A percentile compares a stretch with the other conserved stretches of the same genome.
phyloP scores from a whole-genome alignment of 2,888 invertebrate genomes.

The Drosophila neoperkinsi region DNA sequence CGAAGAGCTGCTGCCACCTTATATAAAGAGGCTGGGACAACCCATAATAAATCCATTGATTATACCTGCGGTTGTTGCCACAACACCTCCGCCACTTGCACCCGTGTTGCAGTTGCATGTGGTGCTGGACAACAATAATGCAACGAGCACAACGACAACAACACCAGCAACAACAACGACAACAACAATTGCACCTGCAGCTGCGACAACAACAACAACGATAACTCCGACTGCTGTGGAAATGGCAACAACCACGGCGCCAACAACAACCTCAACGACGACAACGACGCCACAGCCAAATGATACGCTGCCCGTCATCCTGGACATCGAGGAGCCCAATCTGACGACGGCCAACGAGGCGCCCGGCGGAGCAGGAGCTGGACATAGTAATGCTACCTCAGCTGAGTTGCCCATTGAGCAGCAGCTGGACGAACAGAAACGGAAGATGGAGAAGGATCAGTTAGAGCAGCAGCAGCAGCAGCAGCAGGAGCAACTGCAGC shows the following conservation, averaged over 20 bases:
- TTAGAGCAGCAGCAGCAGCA: conserved; percentile 23
- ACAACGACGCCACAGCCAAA: conserved; percentile 66
- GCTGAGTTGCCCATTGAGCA: conserved; percentile 29
- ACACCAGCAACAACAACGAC: conserved; percentile 51
- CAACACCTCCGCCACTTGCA: conserved; percentile 26
- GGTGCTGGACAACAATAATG: conserved; percentile 42
- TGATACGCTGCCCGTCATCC: conserved; percentile 68
- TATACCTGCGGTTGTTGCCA: conserved; percentile 34
- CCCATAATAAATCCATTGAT: conserved; percentile 74
- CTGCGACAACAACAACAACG: background rate
- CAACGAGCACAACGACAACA: conserved; percentile 44
- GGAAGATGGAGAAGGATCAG: conserved; percentile 16
- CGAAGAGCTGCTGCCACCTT: conserved; percentile 79
- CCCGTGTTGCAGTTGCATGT: conserved; percentile 19
- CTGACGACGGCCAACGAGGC: conserved; percentile 19
- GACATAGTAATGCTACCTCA: conserved; percentile 18
- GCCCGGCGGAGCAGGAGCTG: background rate
- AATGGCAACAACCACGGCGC: conserved; percentile 66
- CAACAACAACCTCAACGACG: conserved; percentile 69
- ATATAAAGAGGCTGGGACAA: conserved; percentile 77
- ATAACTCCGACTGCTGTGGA: conserved; percentile 39
- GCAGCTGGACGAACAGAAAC: background rate
- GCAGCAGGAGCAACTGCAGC: conserved; percentile 22
- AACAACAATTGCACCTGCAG: background rate
- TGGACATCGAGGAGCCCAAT: conserved; percentile 68